phyloP scores from a whole-genome alignment of 2,888 invertebrate species.

The Netelia fuscicornis region DNA sequence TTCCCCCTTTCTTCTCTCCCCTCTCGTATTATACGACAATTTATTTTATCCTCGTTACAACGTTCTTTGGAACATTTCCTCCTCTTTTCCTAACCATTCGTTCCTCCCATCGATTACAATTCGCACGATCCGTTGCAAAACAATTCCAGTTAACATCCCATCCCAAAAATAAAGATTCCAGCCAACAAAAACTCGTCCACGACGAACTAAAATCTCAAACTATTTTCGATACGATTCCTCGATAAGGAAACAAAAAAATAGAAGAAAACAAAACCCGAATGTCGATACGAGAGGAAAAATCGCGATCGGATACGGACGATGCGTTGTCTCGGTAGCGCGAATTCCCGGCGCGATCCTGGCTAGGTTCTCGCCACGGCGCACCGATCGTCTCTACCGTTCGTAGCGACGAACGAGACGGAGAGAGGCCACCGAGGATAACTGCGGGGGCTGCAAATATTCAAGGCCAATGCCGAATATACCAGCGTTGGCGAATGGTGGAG shows the following conservation, averaged over 20 bases:
- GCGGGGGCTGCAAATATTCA: conserved; percentile 66
- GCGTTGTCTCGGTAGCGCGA: conserved; percentile 35
- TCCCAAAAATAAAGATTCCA: too few species aligned
- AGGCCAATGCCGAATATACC: conserved; percentile 68
- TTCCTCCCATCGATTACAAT: too few species aligned
- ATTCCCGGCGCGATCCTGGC: conserved; percentile 35
- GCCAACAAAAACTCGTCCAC: too few species aligned
- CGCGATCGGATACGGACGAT: background rate
- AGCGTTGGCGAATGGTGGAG: background rate
- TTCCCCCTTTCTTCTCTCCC: too few species aligned
- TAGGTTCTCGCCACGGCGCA: conserved; percentile 2
- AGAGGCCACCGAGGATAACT: conserved; percentile 52
- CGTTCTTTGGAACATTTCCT: too few species aligned
- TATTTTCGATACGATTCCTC: too few species aligned
- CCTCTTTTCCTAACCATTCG: too few species aligned
- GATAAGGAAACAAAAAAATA: background rate
- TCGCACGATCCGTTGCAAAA: too few species aligned
- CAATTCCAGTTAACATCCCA: too few species aligned
- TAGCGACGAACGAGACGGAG: background rate
- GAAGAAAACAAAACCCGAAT: background rate
- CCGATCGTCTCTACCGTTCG: background rate
- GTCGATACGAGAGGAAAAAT: background rate
- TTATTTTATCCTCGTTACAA: too few species aligned
- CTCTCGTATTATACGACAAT: too few species aligned
- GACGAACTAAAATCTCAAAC: too few species aligned